phyloP scores from a whole-genome alignment of 2,113 vertebrate species.

The Thunnus maccoyii region DNA sequence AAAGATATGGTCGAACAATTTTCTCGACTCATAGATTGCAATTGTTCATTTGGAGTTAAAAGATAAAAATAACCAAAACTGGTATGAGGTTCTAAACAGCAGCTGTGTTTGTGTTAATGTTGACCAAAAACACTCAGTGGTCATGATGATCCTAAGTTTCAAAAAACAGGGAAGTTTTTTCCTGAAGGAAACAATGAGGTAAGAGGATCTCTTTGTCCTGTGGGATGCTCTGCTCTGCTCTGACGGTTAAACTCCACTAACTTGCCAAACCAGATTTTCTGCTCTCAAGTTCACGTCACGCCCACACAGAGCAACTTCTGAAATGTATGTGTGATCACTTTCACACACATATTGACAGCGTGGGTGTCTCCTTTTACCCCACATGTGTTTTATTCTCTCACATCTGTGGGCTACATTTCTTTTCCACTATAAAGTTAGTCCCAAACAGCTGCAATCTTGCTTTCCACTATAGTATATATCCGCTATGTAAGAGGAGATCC shows the following conservation, averaged over 20 bases:
- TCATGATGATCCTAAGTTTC: background rate
- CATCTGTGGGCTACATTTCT: slow-evolving; percentile 39
- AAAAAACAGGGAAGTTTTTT: slow-evolving; percentile 16
- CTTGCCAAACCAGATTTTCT: slow-evolving; percentile 74
- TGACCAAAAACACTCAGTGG: background rate
- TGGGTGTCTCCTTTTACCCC: background rate
- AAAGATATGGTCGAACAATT: background rate
- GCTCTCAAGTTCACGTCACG: slow-evolving; percentile 36
- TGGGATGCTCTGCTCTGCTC: slow-evolving; percentile 48
- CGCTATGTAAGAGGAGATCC: background rate
- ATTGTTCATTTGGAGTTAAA: background rate
- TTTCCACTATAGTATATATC: slow-evolving; percentile 7
- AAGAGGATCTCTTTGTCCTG: slow-evolving; percentile 63
- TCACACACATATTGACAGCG: slow-evolving; percentile 35
- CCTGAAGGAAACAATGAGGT: slow-evolving; percentile 56
- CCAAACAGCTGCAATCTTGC: slow-evolving; percentile 38
- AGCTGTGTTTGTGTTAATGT: background rate
- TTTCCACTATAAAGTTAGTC: slow-evolving; percentile 21
- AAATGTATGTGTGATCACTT: slow-evolving; percentile 42
- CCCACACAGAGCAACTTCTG: slow-evolving; percentile 47
- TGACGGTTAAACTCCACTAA: slow-evolving; percentile 68
- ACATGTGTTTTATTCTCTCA: slow-evolving; percentile 29
- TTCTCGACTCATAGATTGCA: background rate
- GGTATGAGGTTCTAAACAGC: background rate
- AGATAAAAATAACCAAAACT: background rate